Evolutionary conservation across 1,140 invertebrate genomes (phyloP).

Genomic region (Drosophila lacertosa): DNA sequence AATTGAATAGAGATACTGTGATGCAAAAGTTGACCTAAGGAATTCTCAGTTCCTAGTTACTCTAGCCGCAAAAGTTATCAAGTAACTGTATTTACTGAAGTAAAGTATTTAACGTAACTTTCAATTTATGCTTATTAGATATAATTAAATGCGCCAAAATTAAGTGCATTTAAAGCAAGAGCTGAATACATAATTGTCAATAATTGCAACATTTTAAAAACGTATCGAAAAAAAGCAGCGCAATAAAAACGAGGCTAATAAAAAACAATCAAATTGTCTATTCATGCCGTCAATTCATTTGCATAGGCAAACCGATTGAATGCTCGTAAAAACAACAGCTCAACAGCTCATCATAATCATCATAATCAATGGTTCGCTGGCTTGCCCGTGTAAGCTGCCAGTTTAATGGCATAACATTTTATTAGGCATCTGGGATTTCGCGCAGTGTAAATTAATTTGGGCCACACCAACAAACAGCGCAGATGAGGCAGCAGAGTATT

Average conservation of each 20-base stretch:
- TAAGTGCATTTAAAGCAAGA: not conserved
- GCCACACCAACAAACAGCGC: conserved; percentile 20
- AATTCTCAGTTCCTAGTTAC: too few relatives aligned
- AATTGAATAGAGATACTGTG: too few relatives aligned
- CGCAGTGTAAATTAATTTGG: conserved; percentile 75
- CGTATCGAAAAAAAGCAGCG: not conserved
- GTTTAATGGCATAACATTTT: conserved; percentile 59
- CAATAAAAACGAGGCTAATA: conserved; percentile 27
- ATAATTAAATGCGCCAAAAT: not conserved
- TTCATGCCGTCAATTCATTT: conserved; percentile 74
- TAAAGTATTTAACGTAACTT: not conserved
- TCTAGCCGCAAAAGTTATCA: too few relatives aligned
- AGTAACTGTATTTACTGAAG: not conserved
- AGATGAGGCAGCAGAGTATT: conserved; percentile 1
- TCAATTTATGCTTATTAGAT: not conserved
- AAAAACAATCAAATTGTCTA: conserved; percentile 55
- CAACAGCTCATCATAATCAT: conserved; percentile 40
- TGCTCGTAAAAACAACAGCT: conserved; percentile 49
- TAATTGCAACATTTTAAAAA: not conserved
- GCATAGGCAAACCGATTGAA: conserved; percentile 73
- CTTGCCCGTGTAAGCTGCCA: conserved; percentile 21
- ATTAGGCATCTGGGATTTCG: conserved; percentile 67
- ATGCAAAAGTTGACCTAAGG: too few relatives aligned
- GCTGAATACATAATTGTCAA: not conserved
- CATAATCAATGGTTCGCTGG: conserved; percentile 5